These are phyloP conservation scores for Schlechtendalia chinensis DNA, from an alignment of 1,140 invertebrate genomes.

Conservation along the genomic window DNA sequence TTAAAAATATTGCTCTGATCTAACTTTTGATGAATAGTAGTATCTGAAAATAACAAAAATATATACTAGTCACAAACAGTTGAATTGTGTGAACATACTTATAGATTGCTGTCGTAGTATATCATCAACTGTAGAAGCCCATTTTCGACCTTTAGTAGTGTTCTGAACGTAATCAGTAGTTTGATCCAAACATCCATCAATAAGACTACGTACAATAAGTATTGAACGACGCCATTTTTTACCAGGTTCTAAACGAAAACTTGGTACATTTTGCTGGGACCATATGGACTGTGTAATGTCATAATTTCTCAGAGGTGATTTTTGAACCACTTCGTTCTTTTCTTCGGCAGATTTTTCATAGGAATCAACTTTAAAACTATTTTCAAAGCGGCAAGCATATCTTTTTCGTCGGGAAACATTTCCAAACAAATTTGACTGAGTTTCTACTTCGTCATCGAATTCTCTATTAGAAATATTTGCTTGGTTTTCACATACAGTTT, in stretches of 20 bases:
- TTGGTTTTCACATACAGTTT: not conserved
- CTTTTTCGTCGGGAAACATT: not conserved
- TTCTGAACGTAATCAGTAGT: not conserved
- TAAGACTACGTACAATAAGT: not conserved
- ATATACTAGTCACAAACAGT: not conserved
- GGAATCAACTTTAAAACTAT: not conserved
- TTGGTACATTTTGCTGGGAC: not conserved
- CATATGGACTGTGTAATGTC: not conserved
- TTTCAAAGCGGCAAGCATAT: conserved; percentile 20
- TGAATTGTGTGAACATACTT: conserved; percentile 8
- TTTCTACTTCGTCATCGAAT: not conserved
- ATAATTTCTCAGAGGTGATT: not conserved
- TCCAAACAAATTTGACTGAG: not conserved
- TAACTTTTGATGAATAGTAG: conserved; percentile 22
- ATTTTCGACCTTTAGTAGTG: conserved; percentile 32
- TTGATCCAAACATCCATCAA: not conserved
- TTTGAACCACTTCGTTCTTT: not conserved
- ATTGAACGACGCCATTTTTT: conserved; percentile 42
- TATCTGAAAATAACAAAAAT: conserved; percentile 13
- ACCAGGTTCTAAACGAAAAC: conserved; percentile 32
- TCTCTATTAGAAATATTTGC: not conserved
- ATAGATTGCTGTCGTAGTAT: conserved; percentile 9
- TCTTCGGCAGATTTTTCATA: not conserved
- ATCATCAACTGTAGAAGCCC: conserved; percentile 35
- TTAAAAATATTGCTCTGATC: conserved; percentile 19